Percentiles rank a stretch among this genome's conserved stretches.
These are phyloP conservation scores for Siniperca chuatsi DNA, from an alignment of 2,113 vertebrate species.

Conservation along the genomic window DNA sequence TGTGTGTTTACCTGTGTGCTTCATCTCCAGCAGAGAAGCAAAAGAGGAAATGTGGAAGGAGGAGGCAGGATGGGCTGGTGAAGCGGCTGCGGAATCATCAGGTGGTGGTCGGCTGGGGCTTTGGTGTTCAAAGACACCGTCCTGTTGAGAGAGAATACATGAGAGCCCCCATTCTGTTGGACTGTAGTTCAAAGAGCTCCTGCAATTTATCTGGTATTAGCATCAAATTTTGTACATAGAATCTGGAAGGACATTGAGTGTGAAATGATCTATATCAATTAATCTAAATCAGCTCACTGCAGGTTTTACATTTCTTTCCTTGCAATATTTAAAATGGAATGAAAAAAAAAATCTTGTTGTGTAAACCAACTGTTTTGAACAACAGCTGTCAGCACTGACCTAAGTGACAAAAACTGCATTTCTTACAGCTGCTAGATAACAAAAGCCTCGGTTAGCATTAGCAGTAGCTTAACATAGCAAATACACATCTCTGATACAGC, in stretches of 20 bases:
- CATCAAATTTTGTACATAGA: neutral
- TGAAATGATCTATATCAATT: neutral
- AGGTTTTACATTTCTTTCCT: neutral
- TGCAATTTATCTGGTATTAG: neutral
- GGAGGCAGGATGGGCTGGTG: neutral
- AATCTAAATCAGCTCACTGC: neutral
- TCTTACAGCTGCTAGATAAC: too few species aligned
- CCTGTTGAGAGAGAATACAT: slow-evolving; percentile 64
- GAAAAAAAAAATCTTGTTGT: neutral
- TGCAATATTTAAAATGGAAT: neutral
- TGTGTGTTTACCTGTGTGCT: slow-evolving; percentile 73
- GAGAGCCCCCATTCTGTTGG: slow-evolving; percentile 20
- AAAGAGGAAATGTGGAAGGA: slow-evolving; percentile 51
- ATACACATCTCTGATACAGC: neutral
- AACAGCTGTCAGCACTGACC: neutral
- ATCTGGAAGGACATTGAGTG: neutral
- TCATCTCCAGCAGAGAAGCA: slow-evolving; percentile 64
- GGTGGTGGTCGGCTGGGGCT: slow-evolving; percentile 39
- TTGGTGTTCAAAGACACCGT: slow-evolving; percentile 54
- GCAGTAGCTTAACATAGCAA: neutral
- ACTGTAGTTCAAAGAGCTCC: neutral
- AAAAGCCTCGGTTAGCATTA: neutral
- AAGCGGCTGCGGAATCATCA: slow-evolving; percentile 50
- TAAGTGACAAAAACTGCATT: neutral
- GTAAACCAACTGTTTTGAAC: neutral